Percentiles rank a stretch among this genome's conserved stretches.
These are phyloP conservation scores for Argentina silus DNA, from an alignment of 2,797 vertebrate genomes.

Conservation along the genomic window DNA sequence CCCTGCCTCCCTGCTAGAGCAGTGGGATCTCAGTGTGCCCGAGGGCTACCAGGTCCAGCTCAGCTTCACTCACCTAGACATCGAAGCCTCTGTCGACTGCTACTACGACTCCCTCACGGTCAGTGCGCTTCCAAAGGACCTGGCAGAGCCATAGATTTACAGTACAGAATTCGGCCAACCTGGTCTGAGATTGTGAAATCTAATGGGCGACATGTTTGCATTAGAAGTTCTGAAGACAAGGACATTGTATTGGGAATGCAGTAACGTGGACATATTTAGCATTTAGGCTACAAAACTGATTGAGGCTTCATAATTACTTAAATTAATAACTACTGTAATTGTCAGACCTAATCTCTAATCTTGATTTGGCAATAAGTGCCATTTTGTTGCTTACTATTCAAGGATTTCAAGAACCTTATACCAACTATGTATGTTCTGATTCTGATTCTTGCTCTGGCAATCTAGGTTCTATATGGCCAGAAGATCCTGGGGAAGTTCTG, in stretches of 20 bases:
- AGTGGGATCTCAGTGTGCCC: constrained; percentile 85
- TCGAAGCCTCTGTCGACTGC: constrained; percentile 83
- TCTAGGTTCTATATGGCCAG: constrained; percentile 65
- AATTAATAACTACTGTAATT: no score
- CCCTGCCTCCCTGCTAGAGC: constrained; percentile 51
- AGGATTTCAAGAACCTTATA: neutral
- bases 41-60: constrained; percentile 83
- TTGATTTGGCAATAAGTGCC: no score
- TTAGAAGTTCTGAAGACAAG: no score
- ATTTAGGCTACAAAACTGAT: no score
- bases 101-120: constrained; percentile 87
- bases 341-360: no score
- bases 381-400: neutral
- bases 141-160: constrained; percentile 1
- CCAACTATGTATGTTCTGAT: neutral
- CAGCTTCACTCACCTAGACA: constrained; percentile 88
- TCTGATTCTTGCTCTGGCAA: neutral
- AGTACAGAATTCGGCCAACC: neutral
- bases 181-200: neutral
- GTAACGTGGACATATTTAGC: no score
- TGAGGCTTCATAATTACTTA: no score
- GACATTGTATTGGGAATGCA: no score
- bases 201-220: neutral
- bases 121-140: constrained; percentile 19
- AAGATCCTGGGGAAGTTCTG: constrained; percentile 77